A percentile compares a stretch with the other conserved stretches of the same genome.
These are phyloP conservation scores for Drosophila aldrichi DNA, from an alignment of 2,888 invertebrate species.

Conservation along the genomic window DNA sequence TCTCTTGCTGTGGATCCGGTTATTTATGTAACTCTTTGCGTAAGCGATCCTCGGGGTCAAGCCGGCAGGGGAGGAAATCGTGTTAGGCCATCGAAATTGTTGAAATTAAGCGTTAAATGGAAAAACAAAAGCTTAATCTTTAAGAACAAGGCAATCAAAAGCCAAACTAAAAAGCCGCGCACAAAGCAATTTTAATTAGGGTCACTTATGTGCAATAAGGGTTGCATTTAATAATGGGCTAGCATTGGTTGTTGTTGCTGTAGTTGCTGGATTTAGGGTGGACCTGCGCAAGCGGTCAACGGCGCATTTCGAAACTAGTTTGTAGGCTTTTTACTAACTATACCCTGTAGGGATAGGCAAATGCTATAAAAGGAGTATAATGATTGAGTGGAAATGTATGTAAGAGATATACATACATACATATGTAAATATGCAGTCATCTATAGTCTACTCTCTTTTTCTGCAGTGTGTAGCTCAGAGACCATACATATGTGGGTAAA, in stretches of 20 bases:
- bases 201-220: conserved; percentile 50
- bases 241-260: conserved; percentile 7
- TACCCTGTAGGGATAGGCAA: not conserved
- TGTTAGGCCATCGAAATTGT: conserved; percentile 75
- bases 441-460: no score
- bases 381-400: not conserved
- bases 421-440: no score
- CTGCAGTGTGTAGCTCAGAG: no score
- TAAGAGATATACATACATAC: not conserved
- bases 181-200: conserved; percentile 77
- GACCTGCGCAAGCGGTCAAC: conserved; percentile 47
- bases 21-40: conserved; percentile 43
- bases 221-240: conserved; percentile 44
- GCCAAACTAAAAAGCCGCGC: conserved; percentile 68
- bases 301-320: conserved; percentile 52
- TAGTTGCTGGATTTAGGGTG: conserved; percentile 42
- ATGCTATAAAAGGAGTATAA: not conserved
- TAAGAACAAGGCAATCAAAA: conserved; percentile 70
- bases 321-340: not conserved
- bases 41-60: conserved; percentile 73
- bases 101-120: conserved; percentile 79
- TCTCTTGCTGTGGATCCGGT: conserved; percentile 28
- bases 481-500: not conserved
- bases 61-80: conserved; percentile 46
- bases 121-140: conserved; percentile 79